These are phyloP conservation scores for Diarsia rubi DNA, from an alignment of 2,888 invertebrate species.

Conservation along the genomic window DNA sequence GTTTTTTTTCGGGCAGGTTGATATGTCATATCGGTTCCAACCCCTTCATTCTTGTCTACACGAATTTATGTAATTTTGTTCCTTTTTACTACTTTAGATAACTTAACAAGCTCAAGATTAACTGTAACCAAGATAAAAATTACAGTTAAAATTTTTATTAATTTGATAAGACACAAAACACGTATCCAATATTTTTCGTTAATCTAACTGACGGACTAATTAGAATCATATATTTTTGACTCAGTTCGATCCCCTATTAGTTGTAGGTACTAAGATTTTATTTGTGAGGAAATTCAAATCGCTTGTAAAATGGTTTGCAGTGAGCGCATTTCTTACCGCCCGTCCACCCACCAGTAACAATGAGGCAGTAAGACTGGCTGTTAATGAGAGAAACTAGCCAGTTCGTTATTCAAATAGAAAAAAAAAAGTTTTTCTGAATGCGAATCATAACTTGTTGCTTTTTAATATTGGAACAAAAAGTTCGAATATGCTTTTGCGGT, in stretches of 20 bases:
- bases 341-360: conserved; percentile 14
- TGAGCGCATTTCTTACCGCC: conserved; percentile 17
- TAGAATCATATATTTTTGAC: no score
- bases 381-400: conserved; percentile 50
- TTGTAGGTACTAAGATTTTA: conserved; percentile 24
- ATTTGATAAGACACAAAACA: no score
- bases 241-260: no score
- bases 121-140: not conserved
- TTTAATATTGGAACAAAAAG: conserved; percentile 44
- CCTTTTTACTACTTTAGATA: not conserved
- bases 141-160: no score
- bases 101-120: not conserved
- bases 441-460: conserved; percentile 27
- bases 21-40: no score
- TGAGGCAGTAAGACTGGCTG: conserved; percentile 36
- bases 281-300: conserved; percentile 32
- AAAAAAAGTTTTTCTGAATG: conserved; percentile 32
- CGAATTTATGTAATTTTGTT: not conserved
- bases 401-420: conserved; percentile 37
- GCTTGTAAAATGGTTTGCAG: conserved; percentile 38
- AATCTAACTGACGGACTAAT: no score
- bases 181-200: no score
- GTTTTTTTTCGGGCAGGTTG: no score
- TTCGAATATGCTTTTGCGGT: conserved; percentile 3
- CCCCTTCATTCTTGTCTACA: conserved; percentile 6